These are phyloP conservation scores for Antheraea yamamai DNA, from an alignment of 2,888 invertebrate species.

Conservation along the genomic window DNA sequence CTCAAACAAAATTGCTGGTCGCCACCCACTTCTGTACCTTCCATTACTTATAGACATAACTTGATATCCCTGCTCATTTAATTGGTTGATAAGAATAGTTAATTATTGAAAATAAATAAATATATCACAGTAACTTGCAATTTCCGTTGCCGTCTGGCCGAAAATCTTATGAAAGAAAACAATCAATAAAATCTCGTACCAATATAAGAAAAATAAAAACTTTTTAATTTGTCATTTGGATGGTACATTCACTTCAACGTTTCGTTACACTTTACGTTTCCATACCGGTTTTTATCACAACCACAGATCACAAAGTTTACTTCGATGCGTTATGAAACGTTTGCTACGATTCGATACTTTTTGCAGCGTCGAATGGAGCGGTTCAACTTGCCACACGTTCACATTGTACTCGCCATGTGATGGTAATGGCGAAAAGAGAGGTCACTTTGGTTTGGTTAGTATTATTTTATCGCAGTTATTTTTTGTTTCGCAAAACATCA, in stretches of 20 bases:
- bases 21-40: slow-evolving; percentile 84
- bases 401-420: slow-evolving; percentile 22
- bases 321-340: slow-evolving; percentile 15
- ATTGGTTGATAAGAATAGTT: slow-evolving; percentile 81
- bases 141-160: slow-evolving; percentile 83
- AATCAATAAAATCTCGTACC: slow-evolving; percentile 83
- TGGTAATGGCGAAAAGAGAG: slow-evolving; percentile 21
- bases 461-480: slow-evolving; percentile 9
- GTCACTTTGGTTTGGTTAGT: neutral
- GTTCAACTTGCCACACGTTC: slow-evolving; percentile 23
- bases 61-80: slow-evolving; percentile 83
- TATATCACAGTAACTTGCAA: slow-evolving; percentile 83
- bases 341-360: slow-evolving; percentile 14
- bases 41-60: slow-evolving; percentile 83
- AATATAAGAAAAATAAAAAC: slow-evolving; percentile 82
- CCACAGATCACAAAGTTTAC: slow-evolving; percentile 7
- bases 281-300: slow-evolving; percentile 44
- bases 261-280: slow-evolving; percentile 59
- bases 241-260: slow-evolving; percentile 81
- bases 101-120: slow-evolving; percentile 82
- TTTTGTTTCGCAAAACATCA: slow-evolving; percentile 13
- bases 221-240: slow-evolving; percentile 82
- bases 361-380: slow-evolving; percentile 21
- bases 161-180: slow-evolving; percentile 83
- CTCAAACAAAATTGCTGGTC: slow-evolving; percentile 94